Percentiles rank a stretch among this genome's conserved stretches.
These are phyloP conservation scores for Micrastur ruficollis DNA, from an alignment of 2,797 vertebrate genomes.

Conservation along the genomic window DNA sequence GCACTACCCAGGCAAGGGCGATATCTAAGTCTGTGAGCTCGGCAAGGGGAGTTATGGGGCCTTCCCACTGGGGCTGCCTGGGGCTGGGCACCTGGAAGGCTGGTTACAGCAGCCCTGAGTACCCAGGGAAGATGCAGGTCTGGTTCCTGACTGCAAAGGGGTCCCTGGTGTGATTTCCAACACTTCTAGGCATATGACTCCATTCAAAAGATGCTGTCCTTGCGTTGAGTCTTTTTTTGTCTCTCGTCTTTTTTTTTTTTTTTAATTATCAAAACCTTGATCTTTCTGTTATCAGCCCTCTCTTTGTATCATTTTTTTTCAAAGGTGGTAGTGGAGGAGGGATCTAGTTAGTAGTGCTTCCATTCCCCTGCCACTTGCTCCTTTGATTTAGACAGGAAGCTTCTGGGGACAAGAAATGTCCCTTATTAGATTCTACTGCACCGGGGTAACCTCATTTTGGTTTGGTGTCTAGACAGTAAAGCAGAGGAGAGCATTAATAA, in stretches of 20 bases:
- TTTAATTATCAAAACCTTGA: not conserved
- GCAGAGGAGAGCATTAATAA: not conserved
- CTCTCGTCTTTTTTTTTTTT: not conserved
- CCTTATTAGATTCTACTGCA: not conserved
- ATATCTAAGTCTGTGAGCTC: not conserved
- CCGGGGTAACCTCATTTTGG: not conserved
- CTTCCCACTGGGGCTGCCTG: not conserved
- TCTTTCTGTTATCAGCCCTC: not conserved
- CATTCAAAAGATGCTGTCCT: not conserved
- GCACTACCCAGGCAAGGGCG: rapidly evolving
- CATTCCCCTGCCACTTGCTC: not conserved
- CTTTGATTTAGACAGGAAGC: not conserved
- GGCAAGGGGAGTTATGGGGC: rapidly evolving
- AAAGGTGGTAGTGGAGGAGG: not conserved
- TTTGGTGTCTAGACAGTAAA: slow-evolving; percentile 12
- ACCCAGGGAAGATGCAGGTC: not conserved
- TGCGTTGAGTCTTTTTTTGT: not conserved
- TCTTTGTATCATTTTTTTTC: not conserved
- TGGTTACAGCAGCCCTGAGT: not conserved
- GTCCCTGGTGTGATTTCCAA: not conserved
- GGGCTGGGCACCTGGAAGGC: too few relatives aligned
- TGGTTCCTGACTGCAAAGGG: not conserved
- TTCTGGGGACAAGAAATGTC: not conserved
- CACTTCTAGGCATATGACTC: not conserved
- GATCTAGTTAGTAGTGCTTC: not conserved